Evolutionary conservation across 2,797 vertebrate species (phyloP).

Genomic region (Micropoecilia bifurca): DNA sequence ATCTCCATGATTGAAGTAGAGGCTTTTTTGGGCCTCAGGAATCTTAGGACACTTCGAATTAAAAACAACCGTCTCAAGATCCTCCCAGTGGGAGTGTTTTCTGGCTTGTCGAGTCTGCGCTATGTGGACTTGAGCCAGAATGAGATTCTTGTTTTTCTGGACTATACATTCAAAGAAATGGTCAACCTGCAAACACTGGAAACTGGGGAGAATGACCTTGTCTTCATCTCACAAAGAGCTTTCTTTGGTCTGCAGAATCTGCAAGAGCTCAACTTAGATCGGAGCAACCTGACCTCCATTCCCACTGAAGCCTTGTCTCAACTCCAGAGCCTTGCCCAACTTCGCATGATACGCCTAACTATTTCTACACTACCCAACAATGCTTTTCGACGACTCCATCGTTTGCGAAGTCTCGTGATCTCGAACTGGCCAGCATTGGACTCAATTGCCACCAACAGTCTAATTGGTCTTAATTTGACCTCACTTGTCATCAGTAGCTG

Average conservation of each 20-base stretch:
- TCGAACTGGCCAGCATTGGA: constrained; percentile 85
- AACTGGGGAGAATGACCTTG: constrained; percentile 87
- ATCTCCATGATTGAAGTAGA: constrained; percentile 88
- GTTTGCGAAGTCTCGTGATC: constrained; percentile 83
- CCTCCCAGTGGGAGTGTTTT: constrained; percentile 86
- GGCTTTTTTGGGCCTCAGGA: constrained; percentile 86
- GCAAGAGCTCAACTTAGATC: constrained; percentile 85
- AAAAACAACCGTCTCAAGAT: constrained; percentile 88
- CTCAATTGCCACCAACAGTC: constrained; percentile 82
- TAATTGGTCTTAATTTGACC: constrained; percentile 88
- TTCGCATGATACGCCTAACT: constrained; percentile 83
- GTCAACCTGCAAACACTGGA: constrained; percentile 84
- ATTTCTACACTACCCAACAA: constrained; percentile 82
- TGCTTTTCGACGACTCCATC: constrained; percentile 82
- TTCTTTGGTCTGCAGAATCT: constrained; percentile 85
- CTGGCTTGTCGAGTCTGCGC: constrained; percentile 81
- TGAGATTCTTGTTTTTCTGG: constrained; percentile 90
- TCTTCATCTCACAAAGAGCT: constrained; percentile 88
- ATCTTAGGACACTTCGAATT: constrained; percentile 82
- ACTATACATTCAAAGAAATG: constrained; percentile 87
- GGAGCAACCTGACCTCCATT: constrained; percentile 88
- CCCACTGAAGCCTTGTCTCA: constrained; percentile 86
- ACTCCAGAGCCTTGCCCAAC: constrained; percentile 80
- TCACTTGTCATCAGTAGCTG: constrained; percentile 86
- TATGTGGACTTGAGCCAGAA: constrained; percentile 89